Evolutionary conservation across 2,797 vertebrate genomes (phyloP).

Genomic region (Squalus acanthias): DNA sequence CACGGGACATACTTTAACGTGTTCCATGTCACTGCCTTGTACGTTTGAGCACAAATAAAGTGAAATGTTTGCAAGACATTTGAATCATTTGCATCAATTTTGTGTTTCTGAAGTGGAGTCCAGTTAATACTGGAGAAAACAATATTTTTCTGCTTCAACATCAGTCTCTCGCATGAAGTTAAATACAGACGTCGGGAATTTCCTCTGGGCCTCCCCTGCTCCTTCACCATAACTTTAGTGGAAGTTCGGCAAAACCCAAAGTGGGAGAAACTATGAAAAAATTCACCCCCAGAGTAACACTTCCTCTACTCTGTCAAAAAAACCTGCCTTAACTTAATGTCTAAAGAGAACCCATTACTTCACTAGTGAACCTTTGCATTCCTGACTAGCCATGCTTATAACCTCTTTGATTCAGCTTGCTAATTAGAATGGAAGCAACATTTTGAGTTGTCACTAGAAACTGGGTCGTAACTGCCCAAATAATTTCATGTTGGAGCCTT

Average conservation of each 20-base stretch:
- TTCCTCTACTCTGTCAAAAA: neutral
- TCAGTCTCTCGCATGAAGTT: neutral
- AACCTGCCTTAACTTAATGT: neutral
- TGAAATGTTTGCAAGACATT: neutral
- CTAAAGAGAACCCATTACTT: neutral
- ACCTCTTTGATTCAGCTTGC: neutral
- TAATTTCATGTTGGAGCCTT: no score
- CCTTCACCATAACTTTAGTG: neutral
- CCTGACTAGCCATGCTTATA: neutral
- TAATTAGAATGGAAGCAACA: neutral
- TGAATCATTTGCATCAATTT: neutral
- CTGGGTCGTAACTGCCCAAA: no score
- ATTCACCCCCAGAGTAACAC: neutral
- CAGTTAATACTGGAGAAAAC: neutral
- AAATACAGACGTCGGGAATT: neutral
- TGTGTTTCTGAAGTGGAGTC: neutral
- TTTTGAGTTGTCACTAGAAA: no score
- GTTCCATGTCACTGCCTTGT: neutral
- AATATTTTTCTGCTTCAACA: neutral
- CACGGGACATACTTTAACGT: neutral
- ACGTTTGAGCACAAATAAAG: neutral
- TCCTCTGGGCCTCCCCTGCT: neutral
- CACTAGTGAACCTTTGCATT: neutral
- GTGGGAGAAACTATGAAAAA: neutral
- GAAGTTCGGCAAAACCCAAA: neutral